Base-by-base conservation (phyloP, 1,140 invertebrate genomes). In the Rhopalosiphum maidis region DNA sequence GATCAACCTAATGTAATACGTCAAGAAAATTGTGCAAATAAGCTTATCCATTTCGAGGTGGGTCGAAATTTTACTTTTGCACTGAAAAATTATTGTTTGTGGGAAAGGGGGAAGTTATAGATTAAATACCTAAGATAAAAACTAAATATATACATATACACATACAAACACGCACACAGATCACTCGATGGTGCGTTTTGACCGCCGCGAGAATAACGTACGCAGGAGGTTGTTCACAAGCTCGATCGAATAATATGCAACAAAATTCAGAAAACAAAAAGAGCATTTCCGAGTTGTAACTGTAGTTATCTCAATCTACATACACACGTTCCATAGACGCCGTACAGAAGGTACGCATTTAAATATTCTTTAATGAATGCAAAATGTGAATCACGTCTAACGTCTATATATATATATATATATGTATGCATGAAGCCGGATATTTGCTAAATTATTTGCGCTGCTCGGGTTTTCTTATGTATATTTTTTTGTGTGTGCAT, bases 371-470 rank as follows among this genome's bases (percentile, higher is more conserved):
- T 87, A 35, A 87, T 87, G 85, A 54, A 89, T 54, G 87, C 48
- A 54, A 89, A 54, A 37, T 54, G 21, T 54, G 87, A 89, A 89
- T 89, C 87, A 89, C 87, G 87, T 89, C 46, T 54, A n/a, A 22
- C 48, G 48, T 54, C 18, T 54, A 35, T 89, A 22, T 11, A n/a
- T 68, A 30, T 18, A 3, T 54, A 35, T 89, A 22, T 11, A n/a
- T 68, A 30, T 18, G 8, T 37, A 21, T 89, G n/a, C 15, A 23
- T 11, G n/a, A 51, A 51, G 86, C 8, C 8, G n/a, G 48, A 89
- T 89, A 54, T 89, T 89, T 89, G 87, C 87, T 89, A 89, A 89
- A 89, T 89, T 89, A 89, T 54, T 54, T 89, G 87, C 9, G 37
- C 48, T 54, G 35, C 22, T 54, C 48, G n/a, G 21, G 87, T 89